A percentile compares a stretch with the other conserved stretches of the same genome.
Evolutionary conservation across 2,113 vertebrate species (phyloP).

Genomic region (Rhea americana): DNA sequence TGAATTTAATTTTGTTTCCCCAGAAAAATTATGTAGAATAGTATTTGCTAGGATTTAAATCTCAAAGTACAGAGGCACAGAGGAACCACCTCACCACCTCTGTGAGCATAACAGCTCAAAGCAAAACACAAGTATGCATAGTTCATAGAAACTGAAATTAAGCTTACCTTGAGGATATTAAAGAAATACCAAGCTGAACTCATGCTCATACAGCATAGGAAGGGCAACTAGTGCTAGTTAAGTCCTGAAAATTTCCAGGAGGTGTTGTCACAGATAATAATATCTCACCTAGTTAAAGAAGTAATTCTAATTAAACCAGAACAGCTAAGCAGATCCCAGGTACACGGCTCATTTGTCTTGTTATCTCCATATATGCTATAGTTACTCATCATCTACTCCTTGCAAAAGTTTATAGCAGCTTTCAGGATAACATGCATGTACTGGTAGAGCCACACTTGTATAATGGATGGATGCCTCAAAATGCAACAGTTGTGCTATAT

Average conservation of each 20-base stretch:
- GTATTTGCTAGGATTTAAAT: neutral
- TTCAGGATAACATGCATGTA: neutral
- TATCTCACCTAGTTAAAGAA: neutral
- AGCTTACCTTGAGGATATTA: neutral
- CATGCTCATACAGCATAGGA: neutral
- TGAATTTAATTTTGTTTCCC: neutral
- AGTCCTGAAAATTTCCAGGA: neutral
- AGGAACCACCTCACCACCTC: neutral
- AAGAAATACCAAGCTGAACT: neutral
- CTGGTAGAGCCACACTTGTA: neutral
- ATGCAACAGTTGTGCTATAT: neutral
- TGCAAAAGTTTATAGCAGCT: neutral
- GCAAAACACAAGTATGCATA: neutral
- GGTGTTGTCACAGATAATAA: neutral
- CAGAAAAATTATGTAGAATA: neutral
- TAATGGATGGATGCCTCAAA: neutral
- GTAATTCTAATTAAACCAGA: neutral
- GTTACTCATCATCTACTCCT: neutral
- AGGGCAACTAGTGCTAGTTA: neutral
- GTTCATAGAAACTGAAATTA: neutral
- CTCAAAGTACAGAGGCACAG: neutral
- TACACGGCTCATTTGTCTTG: neutral
- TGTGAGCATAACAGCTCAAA: neutral
- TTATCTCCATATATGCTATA: neutral
- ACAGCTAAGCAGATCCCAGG: neutral